Base-by-base conservation (phyloP, 2,888 invertebrate species). In the Carterocephalus palaemon region DNA sequence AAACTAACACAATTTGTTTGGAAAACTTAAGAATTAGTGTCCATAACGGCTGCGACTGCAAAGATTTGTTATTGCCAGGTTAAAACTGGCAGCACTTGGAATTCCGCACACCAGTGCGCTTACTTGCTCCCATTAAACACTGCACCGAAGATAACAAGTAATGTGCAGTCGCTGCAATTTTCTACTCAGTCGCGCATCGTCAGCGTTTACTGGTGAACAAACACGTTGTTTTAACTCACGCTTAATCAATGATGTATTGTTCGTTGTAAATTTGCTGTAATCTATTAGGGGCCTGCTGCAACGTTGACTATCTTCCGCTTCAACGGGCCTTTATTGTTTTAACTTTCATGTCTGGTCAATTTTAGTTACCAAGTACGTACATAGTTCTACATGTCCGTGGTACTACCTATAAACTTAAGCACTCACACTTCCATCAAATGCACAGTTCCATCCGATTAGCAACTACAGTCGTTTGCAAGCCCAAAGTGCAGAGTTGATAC, bases 101-200 rank as follows among this genome's bases (percentile, higher is more conserved):
- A 29, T 29, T 29, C 29, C 8, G 16, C 39, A 39, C 39, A n/a
- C n/a, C n/a, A n/a, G n/a, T 39, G 20, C 20, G 20, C 29, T 31
- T 28, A 12, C 9, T 28, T 22, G 23, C 40, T 40, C 31, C 40
- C 23, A 40, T 40, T 40, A 40, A 40, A 34, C 33, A 32, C 40
- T 40, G 40, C 8, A 32, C 23, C 15, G 15, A 17, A 32, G 40
- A 40, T 37, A 43, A 28, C 42, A 43, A 34, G 15, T n/a, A 43
- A 36, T 34, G 42, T 43, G 34, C 34, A 34, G 15, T 28, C 28
- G n/a, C 20, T 36, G 42, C 34, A 43, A 28, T 43, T 43, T 29
- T 19, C 42, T 36, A 22, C 29, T 43, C 34, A 26, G 36, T 10
- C 15, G 20, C 38, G 13, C 28, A 9, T n/a, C 20, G 7, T 28